Percentiles rank a stretch among this genome's conserved stretches.
Evolutionary conservation across 2,888 invertebrate species (phyloP).

Genomic region (Kryphioiulus occultus): DNA sequence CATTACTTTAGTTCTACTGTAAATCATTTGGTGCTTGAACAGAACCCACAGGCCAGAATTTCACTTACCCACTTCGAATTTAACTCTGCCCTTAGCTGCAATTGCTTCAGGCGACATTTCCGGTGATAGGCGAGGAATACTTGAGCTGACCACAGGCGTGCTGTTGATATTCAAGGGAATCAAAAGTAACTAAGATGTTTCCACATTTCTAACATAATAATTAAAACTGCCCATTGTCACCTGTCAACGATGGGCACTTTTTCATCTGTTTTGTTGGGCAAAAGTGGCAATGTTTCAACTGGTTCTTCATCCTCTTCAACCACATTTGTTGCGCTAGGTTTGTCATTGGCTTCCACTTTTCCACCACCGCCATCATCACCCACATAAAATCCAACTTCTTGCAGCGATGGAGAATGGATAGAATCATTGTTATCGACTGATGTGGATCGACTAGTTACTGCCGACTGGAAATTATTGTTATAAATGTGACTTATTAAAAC

Average conservation of each 20-base stretch:
- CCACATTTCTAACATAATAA: background rate
- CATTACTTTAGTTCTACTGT: background rate
- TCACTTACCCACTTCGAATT: constrained; percentile 53
- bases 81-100: constrained; percentile 48
- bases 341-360: background rate
- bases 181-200: background rate
- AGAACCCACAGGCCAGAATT: background rate
- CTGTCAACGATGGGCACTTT: background rate
- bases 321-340: background rate
- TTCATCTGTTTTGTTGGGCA: background rate
- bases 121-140: background rate
- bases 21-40: background rate
- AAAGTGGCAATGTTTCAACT: constrained; percentile 41
- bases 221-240: background rate
- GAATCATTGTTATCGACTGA: constrained; percentile 8
- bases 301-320: constrained; percentile 45
- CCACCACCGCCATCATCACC: constrained; percentile 51
- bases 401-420: background rate
- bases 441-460: background rate
- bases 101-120: constrained; percentile 46
- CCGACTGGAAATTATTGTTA: background rate
- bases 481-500: no score
- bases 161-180: background rate
- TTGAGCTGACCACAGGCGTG: background rate
- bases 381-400: constrained; percentile 53